Evolutionary conservation across 1,140 invertebrate genomes (phyloP), one percentile per base, ranked within the genome.

Genomic region (Zaprionus camerounensis): DNA sequence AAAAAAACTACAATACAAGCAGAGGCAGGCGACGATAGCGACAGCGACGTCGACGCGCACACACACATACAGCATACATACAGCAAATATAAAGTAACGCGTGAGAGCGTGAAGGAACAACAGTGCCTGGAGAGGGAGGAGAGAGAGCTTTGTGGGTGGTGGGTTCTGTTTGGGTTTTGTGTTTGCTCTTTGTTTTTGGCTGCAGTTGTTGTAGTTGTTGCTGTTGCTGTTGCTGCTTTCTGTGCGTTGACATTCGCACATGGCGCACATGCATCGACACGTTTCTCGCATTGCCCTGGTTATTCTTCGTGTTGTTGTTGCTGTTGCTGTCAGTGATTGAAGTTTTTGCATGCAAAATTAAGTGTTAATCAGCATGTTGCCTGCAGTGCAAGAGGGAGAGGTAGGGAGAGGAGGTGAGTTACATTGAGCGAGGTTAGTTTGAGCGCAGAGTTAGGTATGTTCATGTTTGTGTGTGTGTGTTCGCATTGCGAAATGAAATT

Each of bases 231-330:
- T 44, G 13, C 38, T 44, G 36, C 58, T 61, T 51, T 51, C 46
- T 55, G 62, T 65, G 62, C 62, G 31, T 65, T 46, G 41, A 46
- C 41, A 46, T 46, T 46, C 41, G n/a, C 41, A 46, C 41, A 46
- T 46, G 41, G 41, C 51, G 72, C 72, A 74, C 72, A 74, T 74
- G 72, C 72, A 74, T 56, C 57, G 72, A 70, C 72, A 74, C 71
- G 71, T 63, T 74, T 74, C 56, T 70, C 57, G 41, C 53, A 55
- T 51, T 62, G 41, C 41, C 41, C 41, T 46, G 41, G n/a, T 44
- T 49, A 63, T 28, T 31, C 15, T 13, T 51, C 31, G 31, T 34
- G 61, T 41, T 59, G 63, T 9, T 49, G 70, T 20, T 71, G 38
- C 26, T 49, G 69, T n/a, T 58, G 28, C 64, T 53, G 65, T 55